Evolutionary conservation across 1,140 invertebrate species (phyloP).

Genomic region (Drosophila saltans): DNA sequence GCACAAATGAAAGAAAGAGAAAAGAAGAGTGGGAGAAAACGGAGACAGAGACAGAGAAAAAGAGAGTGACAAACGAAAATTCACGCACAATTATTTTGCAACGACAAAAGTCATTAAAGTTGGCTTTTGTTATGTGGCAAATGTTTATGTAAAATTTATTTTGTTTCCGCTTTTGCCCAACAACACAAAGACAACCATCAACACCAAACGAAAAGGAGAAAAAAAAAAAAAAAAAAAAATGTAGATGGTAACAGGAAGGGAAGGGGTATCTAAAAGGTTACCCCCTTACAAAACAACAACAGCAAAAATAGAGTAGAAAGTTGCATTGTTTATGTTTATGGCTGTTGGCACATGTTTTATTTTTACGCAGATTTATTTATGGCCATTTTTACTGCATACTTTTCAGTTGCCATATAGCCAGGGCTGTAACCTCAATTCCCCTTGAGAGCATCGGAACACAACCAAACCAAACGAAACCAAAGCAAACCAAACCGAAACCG

Average conservation of each 20-base stretch:
- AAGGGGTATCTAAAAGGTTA: not conserved
- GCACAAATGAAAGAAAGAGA: too few relatives aligned
- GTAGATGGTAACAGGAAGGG: constrained; percentile 12
- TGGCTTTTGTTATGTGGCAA: constrained; percentile 65
- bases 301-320: constrained; percentile 30
- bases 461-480: not conserved
- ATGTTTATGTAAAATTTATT: constrained; percentile 74
- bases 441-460: constrained; percentile 21
- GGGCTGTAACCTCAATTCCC: constrained; percentile 51
- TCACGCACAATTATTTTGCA: constrained; percentile 80
- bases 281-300: too few relatives aligned
- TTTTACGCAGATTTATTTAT: constrained; percentile 64
- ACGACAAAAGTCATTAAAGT: constrained; percentile 80
- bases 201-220: constrained; percentile 14
- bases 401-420: constrained; percentile 39
- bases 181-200: constrained; percentile 26
- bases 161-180: constrained; percentile 54
- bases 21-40: too few relatives aligned
- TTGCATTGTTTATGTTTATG: constrained; percentile 68
- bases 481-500: not conserved
- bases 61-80: constrained; percentile 58
- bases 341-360: constrained; percentile 64
- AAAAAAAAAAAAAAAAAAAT: constrained; percentile 3
- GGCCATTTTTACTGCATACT: constrained; percentile 61
- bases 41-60: constrained; percentile 39